phyloP scores from a whole-genome alignment of 92 coral and sea anemone genomes.

The Porites divaricata region DNA sequence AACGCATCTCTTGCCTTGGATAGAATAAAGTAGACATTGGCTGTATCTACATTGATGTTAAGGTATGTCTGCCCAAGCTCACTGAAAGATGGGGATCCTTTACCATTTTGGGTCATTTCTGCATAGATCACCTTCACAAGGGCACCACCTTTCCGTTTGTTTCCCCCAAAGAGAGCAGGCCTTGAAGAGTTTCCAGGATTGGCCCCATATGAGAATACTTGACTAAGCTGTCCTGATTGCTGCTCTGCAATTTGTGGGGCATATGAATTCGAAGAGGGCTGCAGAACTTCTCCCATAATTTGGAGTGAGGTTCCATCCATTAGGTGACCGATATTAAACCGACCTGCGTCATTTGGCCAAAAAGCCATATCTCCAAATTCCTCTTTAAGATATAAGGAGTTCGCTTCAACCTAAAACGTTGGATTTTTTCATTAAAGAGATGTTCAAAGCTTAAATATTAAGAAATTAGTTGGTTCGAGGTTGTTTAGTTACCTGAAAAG shows the following conservation, averaged over 20 bases:
- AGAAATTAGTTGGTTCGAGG: background rate
- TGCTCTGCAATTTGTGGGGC: slow-evolving; percentile 38
- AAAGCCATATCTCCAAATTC: slow-evolving; percentile 60
- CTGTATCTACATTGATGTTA: slow-evolving; percentile 54
- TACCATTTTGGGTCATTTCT: slow-evolving; percentile 60
- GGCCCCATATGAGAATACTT: slow-evolving; percentile 43
- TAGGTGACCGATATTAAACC: slow-evolving; percentile 57
- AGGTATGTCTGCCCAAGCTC: slow-evolving; percentile 68
- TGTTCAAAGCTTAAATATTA: background rate
- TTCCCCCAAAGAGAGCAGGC: slow-evolving; percentile 41
- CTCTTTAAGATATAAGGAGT: slow-evolving; percentile 46
- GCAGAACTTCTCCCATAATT: slow-evolving; percentile 60
- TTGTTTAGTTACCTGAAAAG: slow-evolving; percentile 51
- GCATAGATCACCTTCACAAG: slow-evolving; percentile 61
- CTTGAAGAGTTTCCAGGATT: slow-evolving; percentile 5
- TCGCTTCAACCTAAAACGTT: slow-evolving; percentile 44
- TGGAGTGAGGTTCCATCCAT: slow-evolving; percentile 33
- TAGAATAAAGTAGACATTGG: slow-evolving; percentile 51
- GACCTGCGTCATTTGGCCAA: slow-evolving; percentile 63
- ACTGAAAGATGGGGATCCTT: slow-evolving; percentile 50
- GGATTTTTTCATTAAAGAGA: background rate
- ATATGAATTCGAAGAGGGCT: slow-evolving; percentile 14
- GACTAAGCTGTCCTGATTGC: slow-evolving; percentile 26
- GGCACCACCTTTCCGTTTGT: slow-evolving; percentile 42
- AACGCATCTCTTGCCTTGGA: slow-evolving; percentile 61